Conservation (phyloP, 2,888 invertebrate species). For the Drosophila sordidula region DNA sequence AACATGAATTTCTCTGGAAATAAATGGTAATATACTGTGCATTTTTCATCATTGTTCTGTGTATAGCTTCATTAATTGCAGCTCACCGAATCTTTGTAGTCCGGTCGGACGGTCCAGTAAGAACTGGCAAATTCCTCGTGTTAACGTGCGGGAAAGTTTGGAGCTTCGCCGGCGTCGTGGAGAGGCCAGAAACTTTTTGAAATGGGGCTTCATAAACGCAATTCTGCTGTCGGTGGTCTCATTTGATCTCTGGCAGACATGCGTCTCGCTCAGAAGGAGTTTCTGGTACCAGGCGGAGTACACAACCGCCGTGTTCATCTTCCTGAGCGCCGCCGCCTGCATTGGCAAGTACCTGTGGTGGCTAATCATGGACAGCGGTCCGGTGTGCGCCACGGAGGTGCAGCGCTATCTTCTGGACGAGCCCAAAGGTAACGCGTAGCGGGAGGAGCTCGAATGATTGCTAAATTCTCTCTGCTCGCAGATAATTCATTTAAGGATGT, state of each 20-base stretch:
- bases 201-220: slow-evolving; percentile 82
- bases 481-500: slow-evolving; percentile 78
- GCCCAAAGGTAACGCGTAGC: slow-evolving; percentile 76
- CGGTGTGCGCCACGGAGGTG: slow-evolving; percentile 85
- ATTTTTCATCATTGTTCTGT: background rate
- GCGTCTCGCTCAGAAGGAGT: slow-evolving; percentile 58
- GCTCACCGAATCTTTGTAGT: slow-evolving; percentile 67
- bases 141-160: slow-evolving; percentile 73
- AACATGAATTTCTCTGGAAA: slow-evolving; percentile 54
- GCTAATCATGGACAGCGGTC: slow-evolving; percentile 81
- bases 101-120: slow-evolving; percentile 22
- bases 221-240: slow-evolving; percentile 73
- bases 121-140: slow-evolving; percentile 35
- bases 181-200: slow-evolving; percentile 75
- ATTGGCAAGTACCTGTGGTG: slow-evolving; percentile 85
- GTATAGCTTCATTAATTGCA: slow-evolving; percentile 27
- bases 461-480: slow-evolving; percentile 24
- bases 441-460: background rate
- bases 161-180: slow-evolving; percentile 75
- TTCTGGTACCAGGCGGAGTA: slow-evolving; percentile 85
- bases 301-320: slow-evolving; percentile 84
- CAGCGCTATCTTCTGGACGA: slow-evolving; percentile 87
- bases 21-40: slow-evolving; percentile 45
- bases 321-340: slow-evolving; percentile 86
- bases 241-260: slow-evolving; percentile 81